Evolutionary conservation across 2,888 invertebrate species (phyloP).

Genomic region (Conchocele bisecta): DNA sequence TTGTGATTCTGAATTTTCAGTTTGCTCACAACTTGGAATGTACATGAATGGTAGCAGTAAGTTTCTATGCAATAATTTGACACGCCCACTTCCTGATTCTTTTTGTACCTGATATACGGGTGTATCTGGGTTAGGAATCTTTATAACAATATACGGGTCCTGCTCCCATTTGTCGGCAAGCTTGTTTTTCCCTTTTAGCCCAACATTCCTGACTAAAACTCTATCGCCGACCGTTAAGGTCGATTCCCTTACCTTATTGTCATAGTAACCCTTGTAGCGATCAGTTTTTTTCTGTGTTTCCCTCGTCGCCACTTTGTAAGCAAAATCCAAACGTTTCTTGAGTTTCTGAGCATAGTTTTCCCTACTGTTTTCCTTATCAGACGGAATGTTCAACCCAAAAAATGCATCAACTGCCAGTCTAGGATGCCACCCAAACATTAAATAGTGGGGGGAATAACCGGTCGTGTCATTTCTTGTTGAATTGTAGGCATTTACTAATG

Average conservation of each 20-base stretch:
- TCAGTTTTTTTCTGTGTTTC: neutral
- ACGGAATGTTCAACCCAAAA: slow-evolving; percentile 3
- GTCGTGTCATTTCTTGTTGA: slow-evolving; percentile 29
- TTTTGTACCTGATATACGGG: slow-evolving; percentile 17
- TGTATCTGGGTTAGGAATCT: slow-evolving; percentile 1
- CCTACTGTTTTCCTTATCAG: neutral
- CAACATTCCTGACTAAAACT: slow-evolving; percentile 15
- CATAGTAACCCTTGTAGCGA: slow-evolving; percentile 11
- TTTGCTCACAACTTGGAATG: too few relatives aligned
- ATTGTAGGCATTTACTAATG: slow-evolving; percentile 30
- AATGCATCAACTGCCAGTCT: slow-evolving; percentile 38
- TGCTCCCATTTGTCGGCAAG: slow-evolving; percentile 19
- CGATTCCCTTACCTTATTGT: neutral
- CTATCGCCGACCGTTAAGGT: slow-evolving; percentile 12
- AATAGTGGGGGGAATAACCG: too few relatives aligned
- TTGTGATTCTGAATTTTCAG: too few relatives aligned
- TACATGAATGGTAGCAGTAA: too few relatives aligned
- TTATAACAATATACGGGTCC: neutral
- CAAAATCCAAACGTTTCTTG: slow-evolving; percentile 6
- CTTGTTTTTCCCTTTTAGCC: neutral
- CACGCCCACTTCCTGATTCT: too few relatives aligned
- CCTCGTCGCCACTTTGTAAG: slow-evolving; percentile 12
- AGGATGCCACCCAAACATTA: too few relatives aligned
- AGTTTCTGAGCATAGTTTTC: slow-evolving; percentile 16
- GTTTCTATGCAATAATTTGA: too few relatives aligned